A percentile compares a stretch with the other conserved stretches of the same genome.
These are phyloP conservation scores for Melanocharis versteri DNA, from an alignment of 2,113 vertebrate species.

Conservation along the genomic window DNA sequence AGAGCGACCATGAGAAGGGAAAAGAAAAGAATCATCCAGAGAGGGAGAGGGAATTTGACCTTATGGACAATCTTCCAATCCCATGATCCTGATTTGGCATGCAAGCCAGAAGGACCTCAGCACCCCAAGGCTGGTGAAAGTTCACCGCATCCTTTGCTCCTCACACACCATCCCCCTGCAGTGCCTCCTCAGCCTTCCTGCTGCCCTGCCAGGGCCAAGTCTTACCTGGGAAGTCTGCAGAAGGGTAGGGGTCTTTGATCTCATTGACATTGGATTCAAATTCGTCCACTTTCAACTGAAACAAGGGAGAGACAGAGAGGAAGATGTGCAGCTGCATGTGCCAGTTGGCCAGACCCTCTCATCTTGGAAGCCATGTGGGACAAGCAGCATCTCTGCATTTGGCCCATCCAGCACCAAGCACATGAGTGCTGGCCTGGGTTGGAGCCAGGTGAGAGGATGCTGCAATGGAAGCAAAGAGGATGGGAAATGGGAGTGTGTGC, in stretches of 20 bases:
- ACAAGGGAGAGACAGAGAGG: background rate
- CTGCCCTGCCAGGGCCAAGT: background rate
- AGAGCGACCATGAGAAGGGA: background rate
- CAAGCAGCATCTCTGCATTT: background rate
- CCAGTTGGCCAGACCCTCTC: background rate
- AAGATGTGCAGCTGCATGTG: background rate
- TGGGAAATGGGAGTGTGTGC: background rate
- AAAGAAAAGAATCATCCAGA: background rate
- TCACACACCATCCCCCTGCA: background rate
- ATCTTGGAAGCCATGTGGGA: background rate
- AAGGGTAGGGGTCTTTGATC: constrained; percentile 96
- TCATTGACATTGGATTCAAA: constrained; percentile 98
- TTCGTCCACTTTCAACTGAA: constrained; percentile 93
- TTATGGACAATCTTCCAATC: background rate
- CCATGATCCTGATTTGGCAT: background rate
- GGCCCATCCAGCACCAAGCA: background rate
- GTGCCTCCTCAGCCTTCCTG: background rate
- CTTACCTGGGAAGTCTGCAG: constrained; percentile 95
- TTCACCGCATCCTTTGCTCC: background rate
- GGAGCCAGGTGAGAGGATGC: background rate
- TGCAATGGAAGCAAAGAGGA: background rate
- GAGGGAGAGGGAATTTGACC: background rate
- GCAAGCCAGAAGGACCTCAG: background rate
- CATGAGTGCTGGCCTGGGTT: background rate
- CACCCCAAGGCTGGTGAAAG: background rate